These are phyloP conservation scores for Crossoptilon crossoptilon DNA, from an alignment of 2,797 vertebrate genomes.

Conservation along the genomic window DNA sequence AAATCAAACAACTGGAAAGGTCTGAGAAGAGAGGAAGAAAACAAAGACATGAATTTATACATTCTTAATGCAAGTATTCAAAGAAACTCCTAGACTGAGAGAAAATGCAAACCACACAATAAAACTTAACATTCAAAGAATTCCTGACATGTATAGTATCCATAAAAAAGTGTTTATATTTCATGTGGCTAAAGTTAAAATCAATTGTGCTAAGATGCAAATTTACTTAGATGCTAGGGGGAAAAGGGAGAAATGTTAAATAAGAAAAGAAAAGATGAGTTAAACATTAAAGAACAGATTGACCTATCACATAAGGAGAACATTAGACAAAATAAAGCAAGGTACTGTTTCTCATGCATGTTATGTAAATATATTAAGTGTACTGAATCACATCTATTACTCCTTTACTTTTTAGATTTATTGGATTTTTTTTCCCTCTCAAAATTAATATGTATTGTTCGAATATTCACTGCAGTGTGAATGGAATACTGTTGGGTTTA, in stretches of 20 bases:
- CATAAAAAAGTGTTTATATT: neutral
- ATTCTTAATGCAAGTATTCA: neutral
- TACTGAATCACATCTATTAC: neutral
- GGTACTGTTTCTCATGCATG: neutral
- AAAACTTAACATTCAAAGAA: neutral
- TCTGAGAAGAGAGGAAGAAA: neutral
- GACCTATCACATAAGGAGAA: neutral
- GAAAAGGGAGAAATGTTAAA: neutral
- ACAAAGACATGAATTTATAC: neutral
- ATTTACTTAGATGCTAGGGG: neutral
- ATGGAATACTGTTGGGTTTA: neutral
- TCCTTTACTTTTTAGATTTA: neutral
- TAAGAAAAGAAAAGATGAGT: neutral
- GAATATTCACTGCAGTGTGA: neutral
- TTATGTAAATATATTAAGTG: neutral
- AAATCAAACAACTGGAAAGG: rapidly evolving
- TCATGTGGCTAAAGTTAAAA: neutral
- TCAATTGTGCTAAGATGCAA: neutral
- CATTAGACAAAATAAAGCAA: neutral
- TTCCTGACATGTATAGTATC: neutral
- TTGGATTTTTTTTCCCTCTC: neutral
- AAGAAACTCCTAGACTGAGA: neutral
- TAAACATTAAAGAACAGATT: neutral
- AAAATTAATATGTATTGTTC: neutral
- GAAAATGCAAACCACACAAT: neutral